A percentile compares a stretch with the other conserved stretches of the same genome.
Conservation (phyloP, 1,140 invertebrate species). For the Aphaenogaster rudis region DNA sequence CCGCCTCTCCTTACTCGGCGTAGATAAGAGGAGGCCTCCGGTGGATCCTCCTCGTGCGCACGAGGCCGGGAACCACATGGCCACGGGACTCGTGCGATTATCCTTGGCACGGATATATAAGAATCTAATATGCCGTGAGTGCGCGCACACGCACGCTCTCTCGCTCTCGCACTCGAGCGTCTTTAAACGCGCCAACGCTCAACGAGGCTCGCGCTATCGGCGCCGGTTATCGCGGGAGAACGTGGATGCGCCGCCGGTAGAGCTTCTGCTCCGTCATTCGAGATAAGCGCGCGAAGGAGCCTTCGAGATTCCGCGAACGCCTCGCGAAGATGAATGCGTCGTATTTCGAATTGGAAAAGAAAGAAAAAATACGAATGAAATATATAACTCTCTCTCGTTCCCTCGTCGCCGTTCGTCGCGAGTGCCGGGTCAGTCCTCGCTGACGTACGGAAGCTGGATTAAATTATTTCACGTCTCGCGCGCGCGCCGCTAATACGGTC, state of each 20-base stretch:
- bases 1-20: constrained; percentile 12
- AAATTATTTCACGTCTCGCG: constrained; percentile 51
- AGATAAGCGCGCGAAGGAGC: constrained; percentile 34
- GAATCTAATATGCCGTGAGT: constrained; percentile 54
- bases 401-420: background rate
- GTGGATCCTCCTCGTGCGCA: constrained; percentile 48
- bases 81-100: constrained; percentile 39
- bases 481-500: constrained; percentile 41
- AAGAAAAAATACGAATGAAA: background rate
- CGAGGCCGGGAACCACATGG: constrained; percentile 52
- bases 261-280: constrained; percentile 8
- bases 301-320: constrained; percentile 36
- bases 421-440: background rate
- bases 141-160: background rate
- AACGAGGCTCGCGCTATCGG: constrained; percentile 67
- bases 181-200: constrained; percentile 66
- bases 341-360: background rate
- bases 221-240: constrained; percentile 40
- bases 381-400: background rate
- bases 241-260: background rate
- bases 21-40: constrained; percentile 21
- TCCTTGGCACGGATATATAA: constrained; percentile 74
- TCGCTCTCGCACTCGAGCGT: background rate
- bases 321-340: background rate
- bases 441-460: constrained; percentile 23